A percentile compares a stretch with the other conserved stretches of the same genome.
phyloP scores from a whole-genome alignment of 2,113 vertebrate genomes.

The mouse (Mus musculus) region GRCm39 chr1:51447501-51448000 shows the following conservation, averaged over 20 bases:
- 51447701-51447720: neutral
- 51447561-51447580: neutral
- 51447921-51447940: too few species aligned
- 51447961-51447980: neutral
- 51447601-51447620: neutral
- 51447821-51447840: too few species aligned
- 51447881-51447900: too few species aligned
- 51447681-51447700: neutral
- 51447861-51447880: too few species aligned
- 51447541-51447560: neutral
- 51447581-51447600: neutral
- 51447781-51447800: too few species aligned
- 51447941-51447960: neutral
- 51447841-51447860: too few species aligned
- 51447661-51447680: neutral
- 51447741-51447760: neutral
- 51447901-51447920: too few species aligned
- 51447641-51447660: neutral
- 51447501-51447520: neutral
- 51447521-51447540: neutral
- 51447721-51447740: neutral
- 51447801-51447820: too few species aligned
- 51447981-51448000: neutral
- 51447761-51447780: too few species aligned
- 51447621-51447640: neutral